Conservation (phyloP, 2,888 invertebrate species). For the Acleris emargana region DNA sequence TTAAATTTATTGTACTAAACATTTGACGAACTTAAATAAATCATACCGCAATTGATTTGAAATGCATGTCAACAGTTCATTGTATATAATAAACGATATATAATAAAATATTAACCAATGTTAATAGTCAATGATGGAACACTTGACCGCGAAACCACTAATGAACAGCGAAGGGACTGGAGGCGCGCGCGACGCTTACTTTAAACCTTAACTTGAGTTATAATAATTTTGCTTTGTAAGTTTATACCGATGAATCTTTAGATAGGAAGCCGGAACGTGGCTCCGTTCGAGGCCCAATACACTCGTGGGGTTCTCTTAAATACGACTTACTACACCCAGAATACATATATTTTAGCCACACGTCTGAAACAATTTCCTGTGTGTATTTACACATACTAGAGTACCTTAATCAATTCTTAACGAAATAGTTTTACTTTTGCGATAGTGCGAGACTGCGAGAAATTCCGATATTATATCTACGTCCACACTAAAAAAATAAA, state of each 20-base stretch:
- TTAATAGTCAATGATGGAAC: conserved; percentile 12
- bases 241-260: conserved; percentile 11
- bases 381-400: conserved; percentile 77
- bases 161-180: conserved; percentile 19
- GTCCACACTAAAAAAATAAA: conserved; percentile 55
- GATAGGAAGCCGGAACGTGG: conserved; percentile 26
- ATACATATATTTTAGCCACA: conserved; percentile 39
- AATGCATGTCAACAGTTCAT: conserved; percentile 32
- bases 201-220: conserved; percentile 11
- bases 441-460: conserved; percentile 68
- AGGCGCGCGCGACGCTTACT: conserved; percentile 13
- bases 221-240: conserved; percentile 9
- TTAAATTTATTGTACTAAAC: conserved; percentile 35
- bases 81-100: conserved; percentile 18
- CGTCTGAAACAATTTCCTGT: conserved; percentile 61
- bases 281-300: conserved; percentile 17
- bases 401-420: conserved; percentile 69
- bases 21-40: conserved; percentile 34
- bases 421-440: conserved; percentile 63
- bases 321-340: conserved; percentile 32
- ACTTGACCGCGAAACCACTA: conserved; percentile 18
- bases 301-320: conserved; percentile 27
- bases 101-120: conserved; percentile 7
- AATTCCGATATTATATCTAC: conserved; percentile 61
- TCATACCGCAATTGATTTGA: conserved; percentile 29